Base-by-base conservation (phyloP, 2,113 vertebrate species). In the Heterotilapia buettikoferi region DNA sequence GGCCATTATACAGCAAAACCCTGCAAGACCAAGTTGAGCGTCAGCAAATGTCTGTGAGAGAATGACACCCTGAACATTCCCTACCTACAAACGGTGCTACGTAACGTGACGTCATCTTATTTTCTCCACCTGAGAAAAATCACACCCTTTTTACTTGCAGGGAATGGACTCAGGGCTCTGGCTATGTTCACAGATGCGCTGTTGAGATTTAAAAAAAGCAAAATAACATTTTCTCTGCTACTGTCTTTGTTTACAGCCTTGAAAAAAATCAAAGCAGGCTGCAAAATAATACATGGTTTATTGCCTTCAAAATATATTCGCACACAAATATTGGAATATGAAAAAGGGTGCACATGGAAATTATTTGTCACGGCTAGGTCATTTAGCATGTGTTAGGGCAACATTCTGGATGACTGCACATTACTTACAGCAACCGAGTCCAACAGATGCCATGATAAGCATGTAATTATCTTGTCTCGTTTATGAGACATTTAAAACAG, bases 41-140 rank as follows among this genome's bases (percentile, higher is more conserved):
- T 76, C 85, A 79, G 43, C 52, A 56, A 92, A 82, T 88, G 94
- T 71, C 92, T 78, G 1, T 89, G 91, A 93, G 53, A 71, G 45
- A 89, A 9, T 24, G 21, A 82, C 66, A 43, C 80, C 36, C 80
- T 85, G 78, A 88, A 90, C 85, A 19, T 92, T 91, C 57, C 54
- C 86, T 56, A 38, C 86, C 40, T 68, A 87, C 85, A 68, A 82
- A 92, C 85, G 7, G 56, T 4, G 68, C 90, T 86, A 95, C 90
- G 89, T 29, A 54, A 84, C 19, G 66, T 86, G 63, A 85, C 2
- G 86, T 92, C 57, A 80, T 86, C 89, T 94, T 80, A 94, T 94
- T 92, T 94, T 82, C 86, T 81, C 14, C 24, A 33, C 43, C 43
- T 90, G 45, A 84, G 36, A 73, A 53, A 86, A 19, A 86, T 68